These are phyloP conservation scores for Andrena trimmerana DNA, from an alignment of 2,888 invertebrate genomes.

Conservation along the genomic window DNA sequence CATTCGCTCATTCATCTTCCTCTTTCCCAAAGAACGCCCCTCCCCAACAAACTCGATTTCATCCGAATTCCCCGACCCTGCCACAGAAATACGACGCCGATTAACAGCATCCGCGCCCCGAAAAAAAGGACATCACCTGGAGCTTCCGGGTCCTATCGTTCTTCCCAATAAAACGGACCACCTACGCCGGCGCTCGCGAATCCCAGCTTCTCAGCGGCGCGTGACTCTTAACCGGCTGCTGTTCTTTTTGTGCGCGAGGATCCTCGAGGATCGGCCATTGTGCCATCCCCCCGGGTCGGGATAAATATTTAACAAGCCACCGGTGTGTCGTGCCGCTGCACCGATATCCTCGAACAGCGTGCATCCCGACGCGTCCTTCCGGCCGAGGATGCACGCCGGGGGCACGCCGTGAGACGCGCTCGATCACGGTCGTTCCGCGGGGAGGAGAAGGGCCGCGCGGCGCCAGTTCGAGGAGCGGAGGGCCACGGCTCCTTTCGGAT, in stretches of 20 bases:
- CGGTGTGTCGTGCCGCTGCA: slow-evolving; percentile 66
- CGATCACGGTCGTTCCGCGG: slow-evolving; percentile 56
- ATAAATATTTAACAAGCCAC: slow-evolving; percentile 78
- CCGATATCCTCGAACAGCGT: slow-evolving; percentile 72
- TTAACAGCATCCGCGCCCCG: slow-evolving; percentile 25
- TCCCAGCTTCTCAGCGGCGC: slow-evolving; percentile 43
- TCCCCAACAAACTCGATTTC: slow-evolving; percentile 19
- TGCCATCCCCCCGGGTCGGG: slow-evolving; percentile 40
- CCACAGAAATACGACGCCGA: slow-evolving; percentile 24
- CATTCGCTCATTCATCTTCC: too few species aligned
- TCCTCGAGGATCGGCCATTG: slow-evolving; percentile 54
- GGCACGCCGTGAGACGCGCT: slow-evolving; percentile 48
- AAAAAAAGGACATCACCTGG: slow-evolving; percentile 42
- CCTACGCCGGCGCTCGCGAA: slow-evolving; percentile 12
- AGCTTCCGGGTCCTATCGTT: slow-evolving; percentile 45
- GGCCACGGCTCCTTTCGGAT: slow-evolving; percentile 50
- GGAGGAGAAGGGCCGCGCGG: slow-evolving; percentile 14
- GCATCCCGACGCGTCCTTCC: slow-evolving; percentile 71
- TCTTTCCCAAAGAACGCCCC: too few species aligned
- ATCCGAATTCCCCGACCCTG: slow-evolving; percentile 28
- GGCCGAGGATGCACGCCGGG: slow-evolving; percentile 38
- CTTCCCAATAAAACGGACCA: slow-evolving; percentile 26
- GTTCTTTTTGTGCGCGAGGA: slow-evolving; percentile 63
- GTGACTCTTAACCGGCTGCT: slow-evolving; percentile 67
- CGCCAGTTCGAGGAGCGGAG: slow-evolving; percentile 43